Evolutionary conservation across 2,888 invertebrate species (phyloP).

Genomic region (Thyatira batis): DNA sequence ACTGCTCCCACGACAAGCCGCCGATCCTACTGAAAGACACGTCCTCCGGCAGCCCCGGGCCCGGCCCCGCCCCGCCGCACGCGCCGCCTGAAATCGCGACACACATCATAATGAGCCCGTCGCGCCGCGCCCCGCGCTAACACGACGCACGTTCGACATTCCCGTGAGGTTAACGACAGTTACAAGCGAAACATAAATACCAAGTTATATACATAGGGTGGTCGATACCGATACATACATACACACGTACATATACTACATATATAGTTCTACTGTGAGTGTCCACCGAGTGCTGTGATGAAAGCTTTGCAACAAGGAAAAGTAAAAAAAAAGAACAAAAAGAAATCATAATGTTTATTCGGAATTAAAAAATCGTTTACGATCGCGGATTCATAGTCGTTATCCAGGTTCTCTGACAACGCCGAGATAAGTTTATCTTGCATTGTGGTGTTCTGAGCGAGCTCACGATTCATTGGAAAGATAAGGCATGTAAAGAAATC

Average conservation of each 20-base stretch:
- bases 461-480: constrained; percentile 31
- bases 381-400: constrained; percentile 28
- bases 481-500: constrained; percentile 39
- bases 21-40: constrained; percentile 87
- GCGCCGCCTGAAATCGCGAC: constrained; percentile 59
- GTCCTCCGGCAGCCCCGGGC: constrained; percentile 73
- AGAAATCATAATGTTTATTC: constrained; percentile 73
- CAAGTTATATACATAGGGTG: constrained; percentile 52
- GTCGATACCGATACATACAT: constrained; percentile 38
- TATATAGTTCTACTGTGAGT: constrained; percentile 73
- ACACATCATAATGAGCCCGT: constrained; percentile 35
- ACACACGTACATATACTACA: constrained; percentile 47
- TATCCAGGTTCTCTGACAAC: constrained; percentile 20
- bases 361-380: constrained; percentile 30
- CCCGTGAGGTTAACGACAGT: constrained; percentile 69
- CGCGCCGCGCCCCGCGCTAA: constrained; percentile 24
- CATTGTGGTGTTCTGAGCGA: constrained; percentile 25
- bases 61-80: constrained; percentile 47
- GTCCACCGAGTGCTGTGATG: constrained; percentile 81
- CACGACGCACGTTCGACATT: constrained; percentile 59
- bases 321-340: constrained; percentile 70
- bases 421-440: constrained; percentile 2
- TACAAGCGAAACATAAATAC: constrained; percentile 61
- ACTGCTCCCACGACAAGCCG: constrained; percentile 87
- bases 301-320: constrained; percentile 76